A percentile compares a stretch with the other conserved stretches of the same genome.
phyloP scores from a whole-genome alignment of 2,888 invertebrate species.

The Neoascia interrupta region DNA sequence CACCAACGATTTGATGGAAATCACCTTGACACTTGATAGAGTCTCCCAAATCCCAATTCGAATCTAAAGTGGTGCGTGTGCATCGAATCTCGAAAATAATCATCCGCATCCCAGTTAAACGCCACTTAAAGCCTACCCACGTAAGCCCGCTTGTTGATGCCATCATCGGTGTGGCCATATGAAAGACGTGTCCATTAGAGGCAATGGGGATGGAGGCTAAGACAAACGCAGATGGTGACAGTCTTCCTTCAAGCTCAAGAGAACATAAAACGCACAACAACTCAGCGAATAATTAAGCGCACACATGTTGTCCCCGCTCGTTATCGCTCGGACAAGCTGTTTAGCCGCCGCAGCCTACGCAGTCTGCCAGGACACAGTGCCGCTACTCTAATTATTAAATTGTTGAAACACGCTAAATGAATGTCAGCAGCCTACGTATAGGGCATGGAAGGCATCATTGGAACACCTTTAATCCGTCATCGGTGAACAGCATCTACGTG shows the following conservation, averaged over 20 bases:
- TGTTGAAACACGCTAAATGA: conserved; percentile 65
- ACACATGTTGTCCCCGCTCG: conserved; percentile 53
- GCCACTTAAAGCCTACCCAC: conserved; percentile 56
- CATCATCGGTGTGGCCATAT: conserved; percentile 7
- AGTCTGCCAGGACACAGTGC: conserved; percentile 13
- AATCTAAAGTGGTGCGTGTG: conserved; percentile 35
- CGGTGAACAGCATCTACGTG: conserved; percentile 53
- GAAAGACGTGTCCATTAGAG: conserved; percentile 52
- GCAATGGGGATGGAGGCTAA: too few species aligned
- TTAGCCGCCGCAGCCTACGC: conserved; percentile 61
- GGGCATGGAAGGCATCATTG: too few species aligned
- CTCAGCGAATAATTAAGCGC: conserved; percentile 62
- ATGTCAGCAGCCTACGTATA: conserved; percentile 42
- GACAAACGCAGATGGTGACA: conserved; percentile 52
- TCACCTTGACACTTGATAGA: conserved; percentile 58
- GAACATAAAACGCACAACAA: conserved; percentile 22
- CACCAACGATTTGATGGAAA: conserved; percentile 42
- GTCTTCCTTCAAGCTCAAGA: conserved; percentile 22
- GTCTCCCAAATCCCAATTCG: conserved; percentile 5
- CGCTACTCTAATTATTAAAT: conserved; percentile 65
- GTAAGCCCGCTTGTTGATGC: conserved; percentile 7
- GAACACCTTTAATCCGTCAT: conserved; percentile 66
- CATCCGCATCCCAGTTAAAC: conserved; percentile 39
- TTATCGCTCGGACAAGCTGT: conserved; percentile 65
- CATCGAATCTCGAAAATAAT: conserved; percentile 29